These are phyloP conservation scores for Trichogramma evanescens DNA, from an alignment of 2,888 invertebrate species.

Conservation along the genomic window DNA sequence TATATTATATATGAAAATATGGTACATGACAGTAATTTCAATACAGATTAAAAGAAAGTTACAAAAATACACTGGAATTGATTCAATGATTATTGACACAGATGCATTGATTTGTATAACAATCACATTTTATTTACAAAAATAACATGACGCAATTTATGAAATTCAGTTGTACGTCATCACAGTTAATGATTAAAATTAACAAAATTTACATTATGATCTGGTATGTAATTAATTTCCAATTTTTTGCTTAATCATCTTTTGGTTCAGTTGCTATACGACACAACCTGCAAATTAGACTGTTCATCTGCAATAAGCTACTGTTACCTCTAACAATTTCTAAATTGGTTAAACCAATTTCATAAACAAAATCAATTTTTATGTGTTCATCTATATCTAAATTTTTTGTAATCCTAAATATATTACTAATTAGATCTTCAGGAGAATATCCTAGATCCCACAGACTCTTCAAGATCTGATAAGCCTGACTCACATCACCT, in stretches of 20 bases:
- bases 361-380: conserved; percentile 74
- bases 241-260: background rate
- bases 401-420: conserved; percentile 89
- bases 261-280: conserved; percentile 28
- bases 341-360: conserved; percentile 87
- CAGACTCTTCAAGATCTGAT: conserved; percentile 76
- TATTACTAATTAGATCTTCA: conserved; percentile 92
- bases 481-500: conserved; percentile 79
- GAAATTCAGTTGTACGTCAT: background rate
- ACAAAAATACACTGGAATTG: too few relatives aligned
- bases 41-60: too few relatives aligned
- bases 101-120: too few relatives aligned
- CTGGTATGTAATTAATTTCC: too few relatives aligned
- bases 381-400: conserved; percentile 72
- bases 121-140: background rate
- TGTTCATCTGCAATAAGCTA: conserved; percentile 84
- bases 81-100: too few relatives aligned
- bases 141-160: background rate
- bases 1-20: too few relatives aligned
- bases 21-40: too few relatives aligned
- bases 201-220: background rate
- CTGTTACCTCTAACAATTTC: conserved; percentile 82
- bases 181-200: background rate
- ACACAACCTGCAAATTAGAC: conserved; percentile 79
- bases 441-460: conserved; percentile 93